These are phyloP conservation scores for Aphis craccivora DNA, from an alignment of 1,140 invertebrate species.

Conservation along the genomic window DNA sequence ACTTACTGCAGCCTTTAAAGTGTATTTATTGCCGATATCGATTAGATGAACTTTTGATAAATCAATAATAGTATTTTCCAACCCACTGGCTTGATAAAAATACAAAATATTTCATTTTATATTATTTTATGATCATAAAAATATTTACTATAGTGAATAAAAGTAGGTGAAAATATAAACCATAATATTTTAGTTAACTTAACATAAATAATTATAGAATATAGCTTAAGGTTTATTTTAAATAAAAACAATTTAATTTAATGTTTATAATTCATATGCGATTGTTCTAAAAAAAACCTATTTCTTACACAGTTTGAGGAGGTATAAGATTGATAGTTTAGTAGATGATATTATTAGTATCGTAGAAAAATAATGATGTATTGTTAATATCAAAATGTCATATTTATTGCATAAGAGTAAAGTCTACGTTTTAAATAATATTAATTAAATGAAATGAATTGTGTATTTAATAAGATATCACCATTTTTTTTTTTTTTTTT, in stretches of 20 bases:
- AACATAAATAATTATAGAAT: conserved; percentile 4
- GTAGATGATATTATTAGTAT: not conserved
- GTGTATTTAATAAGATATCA: not conserved
- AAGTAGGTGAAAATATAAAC: not conserved
- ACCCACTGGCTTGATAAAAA: not conserved
- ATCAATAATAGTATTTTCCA: not conserved
- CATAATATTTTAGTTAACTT: not conserved
- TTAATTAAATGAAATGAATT: not conserved
- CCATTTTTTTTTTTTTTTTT: too few species aligned
- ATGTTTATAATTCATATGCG: not conserved
- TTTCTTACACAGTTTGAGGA: too few species aligned
- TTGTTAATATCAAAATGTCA: not conserved
- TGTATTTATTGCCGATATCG: not conserved
- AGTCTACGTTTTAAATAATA: not conserved
- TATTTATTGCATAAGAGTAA: not conserved
- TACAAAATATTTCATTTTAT: not conserved
- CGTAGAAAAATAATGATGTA: not conserved
- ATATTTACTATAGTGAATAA: not conserved
- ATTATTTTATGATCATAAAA: not conserved
- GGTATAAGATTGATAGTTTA: not conserved
- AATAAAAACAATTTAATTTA: not conserved
- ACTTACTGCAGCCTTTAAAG: not conserved
- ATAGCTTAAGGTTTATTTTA: not conserved
- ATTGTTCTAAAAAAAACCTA: not conserved
- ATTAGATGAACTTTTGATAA: not conserved